Conservation (phyloP, 2,888 invertebrate species). For the Platerodrilus igneus region DNA sequence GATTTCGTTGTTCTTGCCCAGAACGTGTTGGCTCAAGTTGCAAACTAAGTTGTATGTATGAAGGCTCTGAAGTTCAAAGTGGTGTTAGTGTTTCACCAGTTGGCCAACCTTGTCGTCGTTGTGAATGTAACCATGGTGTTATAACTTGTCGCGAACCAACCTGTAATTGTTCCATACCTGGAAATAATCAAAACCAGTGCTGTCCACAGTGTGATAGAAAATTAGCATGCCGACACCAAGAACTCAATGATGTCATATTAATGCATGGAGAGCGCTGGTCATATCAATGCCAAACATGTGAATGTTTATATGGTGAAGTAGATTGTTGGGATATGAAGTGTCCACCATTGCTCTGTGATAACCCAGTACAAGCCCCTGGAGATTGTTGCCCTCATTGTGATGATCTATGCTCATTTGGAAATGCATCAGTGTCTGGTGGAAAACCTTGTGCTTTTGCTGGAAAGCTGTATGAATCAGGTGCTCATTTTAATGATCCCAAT, state of each 20-base stretch:
- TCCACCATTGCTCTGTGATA: slow-evolving; percentile 63
- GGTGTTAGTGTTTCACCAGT: slow-evolving; percentile 52
- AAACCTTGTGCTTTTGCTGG: slow-evolving; percentile 60
- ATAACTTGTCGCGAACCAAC: slow-evolving; percentile 62
- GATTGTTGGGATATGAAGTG: slow-evolving; percentile 88
- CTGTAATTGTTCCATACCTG: slow-evolving; percentile 62
- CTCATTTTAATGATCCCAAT: slow-evolving; percentile 56
- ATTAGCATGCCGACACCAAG: slow-evolving; percentile 74
- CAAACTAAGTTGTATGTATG: slow-evolving; percentile 71
- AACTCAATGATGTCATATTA: slow-evolving; percentile 68
- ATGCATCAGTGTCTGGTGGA: slow-evolving; percentile 45
- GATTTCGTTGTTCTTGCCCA: slow-evolving; percentile 72
- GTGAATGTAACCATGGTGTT: slow-evolving; percentile 57
- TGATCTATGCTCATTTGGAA: slow-evolving; percentile 48
- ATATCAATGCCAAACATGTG: slow-evolving; percentile 88
- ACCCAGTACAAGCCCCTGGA: slow-evolving; percentile 58
- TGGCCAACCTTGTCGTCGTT: slow-evolving; percentile 50
- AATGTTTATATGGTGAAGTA: slow-evolving; percentile 83
- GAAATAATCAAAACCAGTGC: slow-evolving; percentile 57
- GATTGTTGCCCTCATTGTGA: slow-evolving; percentile 71
- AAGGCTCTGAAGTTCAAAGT: slow-evolving; percentile 59
- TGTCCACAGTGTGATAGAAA: slow-evolving; percentile 77
- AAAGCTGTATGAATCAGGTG: slow-evolving; percentile 56
- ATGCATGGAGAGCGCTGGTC: slow-evolving; percentile 84
- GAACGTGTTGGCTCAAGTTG: slow-evolving; percentile 51